Percentiles rank a stretch among this genome's conserved stretches.
phyloP scores from a whole-genome alignment of 2,888 invertebrate species.

The Myopa testacea region DNA sequence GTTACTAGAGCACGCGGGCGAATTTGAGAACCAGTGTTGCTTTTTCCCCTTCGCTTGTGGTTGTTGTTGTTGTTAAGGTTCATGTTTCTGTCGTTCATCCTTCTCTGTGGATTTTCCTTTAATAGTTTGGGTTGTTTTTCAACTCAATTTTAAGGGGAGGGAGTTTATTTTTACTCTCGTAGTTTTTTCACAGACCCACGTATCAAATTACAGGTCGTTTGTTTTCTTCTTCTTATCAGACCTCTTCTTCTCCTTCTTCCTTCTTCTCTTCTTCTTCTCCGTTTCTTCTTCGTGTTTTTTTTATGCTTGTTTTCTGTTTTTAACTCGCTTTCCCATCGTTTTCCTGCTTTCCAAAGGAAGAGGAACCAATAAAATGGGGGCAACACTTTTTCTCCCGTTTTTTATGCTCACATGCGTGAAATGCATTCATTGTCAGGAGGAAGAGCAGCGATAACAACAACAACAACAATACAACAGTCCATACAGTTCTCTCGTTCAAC shows the following conservation, averaged over 20 bases:
- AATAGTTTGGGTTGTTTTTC: not conserved
- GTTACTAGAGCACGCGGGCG: constrained; percentile 10
- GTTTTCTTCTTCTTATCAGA: not conserved
- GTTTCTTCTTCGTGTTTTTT: not conserved
- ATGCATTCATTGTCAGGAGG: constrained; percentile 12
- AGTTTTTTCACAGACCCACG: not conserved
- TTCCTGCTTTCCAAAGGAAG: not conserved
- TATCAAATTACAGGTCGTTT: not conserved
- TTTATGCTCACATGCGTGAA: not conserved
- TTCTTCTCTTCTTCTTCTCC: not conserved
- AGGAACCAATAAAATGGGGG: no score
- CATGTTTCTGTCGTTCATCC: not conserved
- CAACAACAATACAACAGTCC: not conserved
- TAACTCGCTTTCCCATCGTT: not conserved
- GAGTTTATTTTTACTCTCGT: not conserved
- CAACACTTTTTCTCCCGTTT: no score
- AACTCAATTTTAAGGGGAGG: not conserved
- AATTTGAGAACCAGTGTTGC: not conserved
- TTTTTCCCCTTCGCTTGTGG: not conserved
- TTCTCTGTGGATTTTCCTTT: not conserved
- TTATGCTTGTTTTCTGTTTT: not conserved
- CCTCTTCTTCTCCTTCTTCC: not conserved
- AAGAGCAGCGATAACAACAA: not conserved
- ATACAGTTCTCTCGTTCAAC: not conserved
- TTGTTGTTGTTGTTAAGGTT: not conserved